Evolutionary conservation across 2,888 invertebrate genomes (phyloP), one percentile per base, ranked within the genome.

Genomic region (Polydrusus pterygomalis): DNA sequence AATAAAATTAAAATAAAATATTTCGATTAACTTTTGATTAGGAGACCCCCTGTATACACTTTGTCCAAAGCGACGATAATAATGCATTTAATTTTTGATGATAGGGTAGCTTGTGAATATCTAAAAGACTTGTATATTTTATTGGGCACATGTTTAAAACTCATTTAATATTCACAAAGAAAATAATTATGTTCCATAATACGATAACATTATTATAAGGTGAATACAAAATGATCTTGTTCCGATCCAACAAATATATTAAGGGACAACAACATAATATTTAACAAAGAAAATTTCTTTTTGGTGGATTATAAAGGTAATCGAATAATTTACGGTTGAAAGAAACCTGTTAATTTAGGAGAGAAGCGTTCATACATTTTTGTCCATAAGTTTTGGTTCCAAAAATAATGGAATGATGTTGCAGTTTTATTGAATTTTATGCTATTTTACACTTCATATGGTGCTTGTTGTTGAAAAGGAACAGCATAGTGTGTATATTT

Each of bases 341-440:
- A 67, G 68, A 40, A 70, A 60, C 70, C 25, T 70, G 75, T 75
- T 75, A 75, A 75, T 70, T 75, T 75, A 17, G 65, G 17, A 43
- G 64, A 51, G 64, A 49, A 65, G 70, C 70, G 65, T 75, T 75
- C 64, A 75, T 75, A 75, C 70, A 70, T 62, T 69, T 25, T 54
- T 25, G 56, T 40, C 30, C 34, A 47, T 38, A 47, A 38, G 47
- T 49, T 64, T 49, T 49, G 49, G 49, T 8, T 17, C 82, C 80
- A 81, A 81, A n/a, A 82, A 82, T 82, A 80, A 80, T 73, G 68
- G 75, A 68, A 77, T 75, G 81, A 80, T 83, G 82, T 79, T 77
- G 82, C 80, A 80, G 80, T 80, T 83, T 83, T 82, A 79, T 82
- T 82, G 81, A 82, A 84, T 85, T 83, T 83, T 83, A 84, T 82